phyloP scores from a whole-genome alignment of 2,888 invertebrate genomes.

The Metallyticus violacea region DNA sequence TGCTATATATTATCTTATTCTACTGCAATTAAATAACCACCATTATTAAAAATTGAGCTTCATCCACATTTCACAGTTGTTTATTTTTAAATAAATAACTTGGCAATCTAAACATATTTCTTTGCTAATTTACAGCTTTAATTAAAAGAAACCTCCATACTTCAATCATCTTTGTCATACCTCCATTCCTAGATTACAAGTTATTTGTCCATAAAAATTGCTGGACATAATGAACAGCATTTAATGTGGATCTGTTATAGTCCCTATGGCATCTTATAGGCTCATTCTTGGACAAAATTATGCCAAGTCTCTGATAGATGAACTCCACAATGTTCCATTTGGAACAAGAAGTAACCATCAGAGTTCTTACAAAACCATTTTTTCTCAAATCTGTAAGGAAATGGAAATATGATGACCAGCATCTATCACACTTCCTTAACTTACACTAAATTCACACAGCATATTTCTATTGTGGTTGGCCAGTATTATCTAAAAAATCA shows the following conservation, averaged over 20 bases:
- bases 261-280: background rate
- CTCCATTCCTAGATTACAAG: background rate
- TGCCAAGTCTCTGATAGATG: background rate
- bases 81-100: background rate
- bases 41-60: background rate
- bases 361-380: background rate
- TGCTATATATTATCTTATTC: background rate
- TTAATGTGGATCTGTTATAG: background rate
- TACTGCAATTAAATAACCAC: background rate
- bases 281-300: background rate
- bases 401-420: conserved; percentile 7
- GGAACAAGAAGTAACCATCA: background rate
- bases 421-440: background rate
- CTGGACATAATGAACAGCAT: background rate
- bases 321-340: too few relatives aligned
- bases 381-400: background rate
- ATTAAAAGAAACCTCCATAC: too few relatives aligned
- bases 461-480: background rate
- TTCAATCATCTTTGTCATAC: too few relatives aligned
- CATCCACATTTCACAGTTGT: background rate
- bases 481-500: background rate
- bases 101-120: too few relatives aligned
- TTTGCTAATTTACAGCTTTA: background rate
- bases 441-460: background rate
- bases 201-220: background rate